Base-by-base conservation (phyloP, 2,888 invertebrate genomes). In the Drosophila yooni region DNA sequence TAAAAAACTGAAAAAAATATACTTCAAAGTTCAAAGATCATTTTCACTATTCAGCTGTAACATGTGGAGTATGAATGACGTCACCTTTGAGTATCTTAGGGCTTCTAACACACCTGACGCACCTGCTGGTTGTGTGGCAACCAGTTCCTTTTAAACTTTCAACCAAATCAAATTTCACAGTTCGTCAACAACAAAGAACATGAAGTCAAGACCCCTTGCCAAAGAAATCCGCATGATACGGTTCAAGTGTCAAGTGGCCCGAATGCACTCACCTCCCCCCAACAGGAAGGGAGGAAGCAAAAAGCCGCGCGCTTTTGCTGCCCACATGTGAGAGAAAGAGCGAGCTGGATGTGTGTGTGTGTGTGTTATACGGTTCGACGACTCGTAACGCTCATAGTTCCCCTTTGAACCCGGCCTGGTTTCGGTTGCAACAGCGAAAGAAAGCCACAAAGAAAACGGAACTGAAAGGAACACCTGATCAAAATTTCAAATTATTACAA, bases 401-500 rank as follows among this genome's bases (percentile, higher is more conserved):
- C 87, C 86, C 81, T 87, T 87, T 86, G 84, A 87, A 79, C 87
- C 76, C 68, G 51, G 21, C 74, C 75, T 69, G 56, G 46, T 63
- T 57, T 54, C 8, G 13, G 58, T 21, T 74, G 51, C 34, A 46
- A n/a, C 59, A 51, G 52, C 18, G 43, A 76, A 74, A 85, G 85
- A 79, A 82, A 84, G 85, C 87, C 84, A 75, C 71, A 63, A 63
- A 53, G 51, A 31, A 56, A 31, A 70, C 54, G 58, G 68, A 73
- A 74, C 54, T 59, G 68, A 73, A 74, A 72, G 67, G 84, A 84
- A 89, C 87, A 88, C 87, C 87, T 88, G 87, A 88, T 87, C 84
- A 87, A 87, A 81, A 88, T 89, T 87, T 88, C 89, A 87, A 89
- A 89, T 88, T 89, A 87, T 79, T 82, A 87, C 84, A 73, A 65